Evolutionary conservation across 2,888 invertebrate species (phyloP).

Genomic region (Pristionchus entomophagus): DNA sequence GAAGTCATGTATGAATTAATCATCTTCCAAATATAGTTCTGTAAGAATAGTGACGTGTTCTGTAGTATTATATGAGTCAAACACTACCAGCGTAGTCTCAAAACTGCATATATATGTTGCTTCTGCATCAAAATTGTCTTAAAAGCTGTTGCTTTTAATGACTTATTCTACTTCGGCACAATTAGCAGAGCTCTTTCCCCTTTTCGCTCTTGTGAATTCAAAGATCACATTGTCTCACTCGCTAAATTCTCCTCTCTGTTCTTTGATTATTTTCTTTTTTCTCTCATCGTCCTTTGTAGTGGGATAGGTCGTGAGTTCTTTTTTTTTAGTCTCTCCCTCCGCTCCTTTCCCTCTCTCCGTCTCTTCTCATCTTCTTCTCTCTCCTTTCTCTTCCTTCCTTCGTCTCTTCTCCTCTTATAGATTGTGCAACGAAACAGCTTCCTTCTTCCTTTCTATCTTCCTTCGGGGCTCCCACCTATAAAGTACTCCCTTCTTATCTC

Average conservation of each 20-base stretch:
- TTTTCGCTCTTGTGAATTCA: too few relatives aligned
- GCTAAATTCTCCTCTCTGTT: background rate
- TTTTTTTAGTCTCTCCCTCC: background rate
- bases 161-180: too few relatives aligned
- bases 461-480: background rate
- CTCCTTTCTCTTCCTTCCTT: background rate
- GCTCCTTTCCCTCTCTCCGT: background rate
- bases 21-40: too few relatives aligned
- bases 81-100: too few relatives aligned
- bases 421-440: background rate
- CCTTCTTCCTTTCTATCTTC: background rate
- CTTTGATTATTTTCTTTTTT: background rate
- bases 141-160: too few relatives aligned
- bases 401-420: background rate
- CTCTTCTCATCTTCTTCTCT: background rate
- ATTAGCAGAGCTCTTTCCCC: too few relatives aligned
- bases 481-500: background rate
- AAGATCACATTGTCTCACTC: too few relatives aligned
- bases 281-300: background rate
- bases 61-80: too few relatives aligned
- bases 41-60: too few relatives aligned
- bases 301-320: background rate
- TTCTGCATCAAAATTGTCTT: too few relatives aligned
- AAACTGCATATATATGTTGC: too few relatives aligned
- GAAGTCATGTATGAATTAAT: too few relatives aligned